These are phyloP conservation scores for Ditylenchus weischeri DNA, from an alignment of 2,888 invertebrate genomes.

Conservation along the genomic window DNA sequence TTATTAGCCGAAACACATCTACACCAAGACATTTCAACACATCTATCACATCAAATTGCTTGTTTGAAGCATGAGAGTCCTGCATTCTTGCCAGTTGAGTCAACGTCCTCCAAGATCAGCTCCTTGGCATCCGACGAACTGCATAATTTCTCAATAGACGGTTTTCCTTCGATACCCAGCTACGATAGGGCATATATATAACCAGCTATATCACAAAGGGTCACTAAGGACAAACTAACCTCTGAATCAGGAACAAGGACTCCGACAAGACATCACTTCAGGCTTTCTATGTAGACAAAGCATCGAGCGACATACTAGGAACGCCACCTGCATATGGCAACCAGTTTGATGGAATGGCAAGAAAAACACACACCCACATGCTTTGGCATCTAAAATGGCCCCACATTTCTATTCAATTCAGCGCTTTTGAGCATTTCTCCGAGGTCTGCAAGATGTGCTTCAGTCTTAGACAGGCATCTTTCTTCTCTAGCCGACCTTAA, in stretches of 20 bases:
- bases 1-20: too few relatives aligned
- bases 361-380: conserved; percentile 95
- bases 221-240: conserved; percentile 72
- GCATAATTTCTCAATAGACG: conserved; percentile 46
- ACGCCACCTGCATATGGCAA: too few relatives aligned
- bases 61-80: conserved; percentile 94
- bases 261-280: conserved; percentile 86
- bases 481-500: conserved; percentile 53
- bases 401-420: conserved; percentile 9
- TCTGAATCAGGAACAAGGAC: too few relatives aligned
- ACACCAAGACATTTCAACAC: too few relatives aligned
- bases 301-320: too few relatives aligned
- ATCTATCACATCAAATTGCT: too few relatives aligned
- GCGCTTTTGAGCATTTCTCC: conserved; percentile 38
- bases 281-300: conserved; percentile 93
- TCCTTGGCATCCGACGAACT: conserved; percentile 71
- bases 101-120: conserved; percentile 81
- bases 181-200: conserved; percentile 19
- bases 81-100: too few relatives aligned
- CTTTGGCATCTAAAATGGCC: conserved; percentile 70
- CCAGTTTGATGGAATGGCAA: conserved; percentile 87
- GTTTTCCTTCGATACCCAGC: conserved; percentile 13
- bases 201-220: conserved; percentile 30
- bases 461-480: conserved; percentile 41
- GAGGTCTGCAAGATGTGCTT: conserved; percentile 44